Percentiles rank a stretch among this genome's conserved stretches.
Evolutionary conservation across 2,113 vertebrate genomes (phyloP).

Genomic region (Hypanus sabinus): DNA sequence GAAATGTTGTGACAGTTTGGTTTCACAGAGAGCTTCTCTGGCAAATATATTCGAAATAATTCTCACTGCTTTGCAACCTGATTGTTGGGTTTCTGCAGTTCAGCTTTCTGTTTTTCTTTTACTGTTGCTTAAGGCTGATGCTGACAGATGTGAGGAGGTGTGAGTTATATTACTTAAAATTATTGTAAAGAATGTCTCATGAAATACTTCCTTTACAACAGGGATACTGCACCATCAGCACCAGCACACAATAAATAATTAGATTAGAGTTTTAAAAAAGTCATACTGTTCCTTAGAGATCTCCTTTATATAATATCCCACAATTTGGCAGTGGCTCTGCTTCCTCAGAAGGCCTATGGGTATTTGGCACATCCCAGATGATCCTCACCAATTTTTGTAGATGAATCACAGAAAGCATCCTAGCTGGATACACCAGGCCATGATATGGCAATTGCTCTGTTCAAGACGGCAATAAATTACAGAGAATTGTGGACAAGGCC

Average conservation of each 20-base stretch:
- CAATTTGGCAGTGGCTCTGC: background rate
- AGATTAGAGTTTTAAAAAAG: background rate
- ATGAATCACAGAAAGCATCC: too few species aligned
- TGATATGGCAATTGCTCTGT: too few species aligned
- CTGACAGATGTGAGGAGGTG: background rate
- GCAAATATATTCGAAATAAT: slow-evolving; percentile 13
- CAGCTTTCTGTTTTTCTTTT: background rate
- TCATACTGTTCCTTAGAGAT: background rate
- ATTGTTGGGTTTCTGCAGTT: background rate
- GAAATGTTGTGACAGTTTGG: slow-evolving; percentile 13
- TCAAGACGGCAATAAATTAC: too few species aligned
- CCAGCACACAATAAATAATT: background rate
- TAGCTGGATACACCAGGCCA: too few species aligned
- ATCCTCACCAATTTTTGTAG: too few species aligned
- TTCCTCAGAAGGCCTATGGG: too few species aligned
- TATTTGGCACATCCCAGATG: too few species aligned
- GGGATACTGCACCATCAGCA: background rate
- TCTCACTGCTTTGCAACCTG: slow-evolving; percentile 2
- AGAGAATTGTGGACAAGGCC: too few species aligned
- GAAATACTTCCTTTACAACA: background rate
- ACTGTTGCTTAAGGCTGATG: background rate
- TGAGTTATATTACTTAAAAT: background rate
- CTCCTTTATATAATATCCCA: background rate
- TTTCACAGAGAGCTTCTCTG: background rate
- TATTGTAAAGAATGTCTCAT: background rate